Percentiles rank a stretch among this genome's conserved stretches.
These are phyloP conservation scores for Colistium nudipinnis DNA, from an alignment of 2,113 vertebrate genomes.

Conservation along the genomic window DNA sequence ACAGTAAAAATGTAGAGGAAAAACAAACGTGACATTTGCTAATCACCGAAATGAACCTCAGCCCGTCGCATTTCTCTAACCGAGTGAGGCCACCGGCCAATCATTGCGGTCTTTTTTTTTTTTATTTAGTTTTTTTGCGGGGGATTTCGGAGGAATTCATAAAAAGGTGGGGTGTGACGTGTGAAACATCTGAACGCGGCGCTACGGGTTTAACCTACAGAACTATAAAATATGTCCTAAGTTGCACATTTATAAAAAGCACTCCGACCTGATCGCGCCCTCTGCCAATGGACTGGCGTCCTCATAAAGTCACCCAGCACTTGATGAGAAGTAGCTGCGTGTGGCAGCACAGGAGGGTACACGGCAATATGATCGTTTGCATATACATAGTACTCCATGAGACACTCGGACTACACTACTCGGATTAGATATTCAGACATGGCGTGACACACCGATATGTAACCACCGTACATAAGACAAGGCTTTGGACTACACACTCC, in stretches of 20 bases:
- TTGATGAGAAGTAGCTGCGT: conserved; percentile 48
- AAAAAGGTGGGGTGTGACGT: conserved; percentile 32
- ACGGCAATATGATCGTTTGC: conserved; percentile 42
- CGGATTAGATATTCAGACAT: conserved; percentile 63
- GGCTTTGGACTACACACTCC: conserved; percentile 51
- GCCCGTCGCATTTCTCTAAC: conserved; percentile 24
- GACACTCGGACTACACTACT: conserved; percentile 66
- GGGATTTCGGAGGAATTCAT: conserved; percentile 41
- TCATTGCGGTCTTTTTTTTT: background rate
- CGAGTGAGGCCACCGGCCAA: conserved; percentile 25
- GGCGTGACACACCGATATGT: conserved; percentile 58
- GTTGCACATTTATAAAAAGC: conserved; percentile 68
- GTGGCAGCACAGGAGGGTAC: conserved; percentile 52
- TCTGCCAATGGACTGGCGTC: conserved; percentile 16
- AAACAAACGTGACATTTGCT: conserved; percentile 30
- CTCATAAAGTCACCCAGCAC: conserved; percentile 44
- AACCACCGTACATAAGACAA: conserved; percentile 68
- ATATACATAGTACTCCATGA: conserved; percentile 60
- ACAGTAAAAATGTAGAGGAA: conserved; percentile 25
- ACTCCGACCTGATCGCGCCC: conserved; percentile 47
- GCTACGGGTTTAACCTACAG: conserved; percentile 56
- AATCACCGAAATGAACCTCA: conserved; percentile 39
- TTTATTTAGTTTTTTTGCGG: conserved; percentile 51
- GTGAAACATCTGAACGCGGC: conserved; percentile 57
- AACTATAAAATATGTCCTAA: conserved; percentile 69